Percentiles rank a stretch among this genome's conserved stretches.
These are phyloP conservation scores for Schmidtea mediterranea DNA, from an alignment of 1,140 invertebrate genomes.

Conservation along the genomic window DNA sequence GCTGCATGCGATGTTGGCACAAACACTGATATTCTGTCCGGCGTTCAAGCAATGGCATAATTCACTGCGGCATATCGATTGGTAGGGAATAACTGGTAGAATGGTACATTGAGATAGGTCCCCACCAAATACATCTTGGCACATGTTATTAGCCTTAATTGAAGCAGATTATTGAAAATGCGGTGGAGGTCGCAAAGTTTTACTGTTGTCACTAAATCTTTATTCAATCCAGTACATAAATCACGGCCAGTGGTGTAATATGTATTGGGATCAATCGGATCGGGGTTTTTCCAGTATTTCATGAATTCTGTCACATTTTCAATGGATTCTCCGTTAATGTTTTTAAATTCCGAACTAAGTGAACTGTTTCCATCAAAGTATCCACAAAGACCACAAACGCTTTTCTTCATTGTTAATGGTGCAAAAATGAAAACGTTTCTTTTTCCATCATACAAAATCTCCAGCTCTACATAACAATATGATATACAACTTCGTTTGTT, in stretches of 20 bases:
- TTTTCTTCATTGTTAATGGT: neutral
- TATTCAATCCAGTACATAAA: neutral
- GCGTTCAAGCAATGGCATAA: too few species aligned
- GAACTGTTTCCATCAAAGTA: slow-evolving; percentile 6
- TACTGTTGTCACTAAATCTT: neutral
- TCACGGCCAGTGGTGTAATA: slow-evolving; percentile 4
- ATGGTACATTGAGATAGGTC: too few species aligned
- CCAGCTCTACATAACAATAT: neutral
- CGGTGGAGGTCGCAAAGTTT: too few species aligned
- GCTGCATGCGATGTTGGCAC: too few species aligned
- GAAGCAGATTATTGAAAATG: too few species aligned
- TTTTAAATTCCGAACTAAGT: slow-evolving; percentile 40
- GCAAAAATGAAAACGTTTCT: neutral
- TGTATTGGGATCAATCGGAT: slow-evolving; percentile 2
- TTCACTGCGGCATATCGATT: too few species aligned
- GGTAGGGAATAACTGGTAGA: too few species aligned
- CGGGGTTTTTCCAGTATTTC: neutral
- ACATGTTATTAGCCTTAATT: too few species aligned
- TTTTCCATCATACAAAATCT: neutral
- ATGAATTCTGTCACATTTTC: neutral
- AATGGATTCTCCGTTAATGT: slow-evolving; percentile 43
- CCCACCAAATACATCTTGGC: too few species aligned
- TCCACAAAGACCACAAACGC: neutral
- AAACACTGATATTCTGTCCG: too few species aligned
- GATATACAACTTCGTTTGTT: too few species aligned